phyloP scores from a whole-genome alignment of 2,888 invertebrate genomes.

The Drosophila niveifrons region DNA sequence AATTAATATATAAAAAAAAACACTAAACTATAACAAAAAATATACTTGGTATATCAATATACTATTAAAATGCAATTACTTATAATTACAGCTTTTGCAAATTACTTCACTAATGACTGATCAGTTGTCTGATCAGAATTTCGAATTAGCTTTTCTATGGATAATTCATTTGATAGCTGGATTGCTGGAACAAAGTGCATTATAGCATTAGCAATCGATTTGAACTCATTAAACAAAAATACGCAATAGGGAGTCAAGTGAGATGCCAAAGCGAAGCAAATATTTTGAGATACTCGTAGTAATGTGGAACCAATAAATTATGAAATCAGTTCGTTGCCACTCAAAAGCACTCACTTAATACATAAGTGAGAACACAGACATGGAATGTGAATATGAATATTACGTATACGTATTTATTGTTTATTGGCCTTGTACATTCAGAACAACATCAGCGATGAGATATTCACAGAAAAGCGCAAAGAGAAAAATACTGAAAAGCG shows the following conservation, averaged over 20 bases:
- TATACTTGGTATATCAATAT: no score
- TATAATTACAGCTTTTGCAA: no score
- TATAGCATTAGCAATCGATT: background rate
- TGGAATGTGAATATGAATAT: background rate
- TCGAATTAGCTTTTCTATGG: background rate
- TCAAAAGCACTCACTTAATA: conserved; percentile 20
- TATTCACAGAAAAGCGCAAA: conserved; percentile 34
- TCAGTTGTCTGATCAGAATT: no score
- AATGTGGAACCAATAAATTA: conserved; percentile 14
- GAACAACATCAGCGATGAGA: conserved; percentile 2
- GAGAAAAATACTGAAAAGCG: conserved; percentile 40
- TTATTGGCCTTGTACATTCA: conserved; percentile 29
- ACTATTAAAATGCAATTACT: no score
- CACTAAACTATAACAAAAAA: no score
- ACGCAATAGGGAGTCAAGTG: background rate
- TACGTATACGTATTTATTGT: conserved; percentile 8
- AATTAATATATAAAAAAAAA: no score
- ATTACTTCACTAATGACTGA: no score
- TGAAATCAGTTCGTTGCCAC: conserved; percentile 20
- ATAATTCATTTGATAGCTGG: background rate
- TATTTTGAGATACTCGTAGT: conserved; percentile 2
- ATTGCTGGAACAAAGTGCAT: background rate
- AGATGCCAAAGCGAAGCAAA: conserved; percentile 10
- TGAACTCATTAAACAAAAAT: background rate
- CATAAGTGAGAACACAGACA: conserved; percentile 4